Evolutionary conservation across 2,888 invertebrate species (phyloP).

Genomic region (Dermolepida albohirtum): DNA sequence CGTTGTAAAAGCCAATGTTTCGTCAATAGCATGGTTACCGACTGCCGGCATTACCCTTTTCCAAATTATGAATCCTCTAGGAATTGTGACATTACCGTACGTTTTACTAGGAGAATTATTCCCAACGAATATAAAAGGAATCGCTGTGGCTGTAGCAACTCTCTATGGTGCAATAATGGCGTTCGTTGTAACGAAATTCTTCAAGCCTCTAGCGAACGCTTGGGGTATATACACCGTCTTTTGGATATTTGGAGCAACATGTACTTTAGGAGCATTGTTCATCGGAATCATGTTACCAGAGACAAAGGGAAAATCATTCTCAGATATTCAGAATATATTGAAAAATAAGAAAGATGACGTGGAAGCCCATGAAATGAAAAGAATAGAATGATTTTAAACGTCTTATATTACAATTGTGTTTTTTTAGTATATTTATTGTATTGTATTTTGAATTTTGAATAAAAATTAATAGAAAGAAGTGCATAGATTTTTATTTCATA

Average conservation of each 20-base stretch:
- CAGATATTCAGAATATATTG: constrained; percentile 71
- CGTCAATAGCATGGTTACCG: constrained; percentile 67
- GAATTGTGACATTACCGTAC: constrained; percentile 72
- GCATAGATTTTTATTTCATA: too few relatives aligned
- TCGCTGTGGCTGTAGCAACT: constrained; percentile 71
- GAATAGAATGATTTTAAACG: too few relatives aligned
- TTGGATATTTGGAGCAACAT: constrained; percentile 69
- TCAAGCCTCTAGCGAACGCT: constrained; percentile 69
- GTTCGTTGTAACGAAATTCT: constrained; percentile 71
- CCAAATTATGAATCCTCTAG: constrained; percentile 71
- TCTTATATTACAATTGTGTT: too few relatives aligned
- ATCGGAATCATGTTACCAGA: constrained; percentile 72
- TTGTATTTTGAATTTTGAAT: too few relatives aligned
- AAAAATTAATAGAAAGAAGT: too few relatives aligned
- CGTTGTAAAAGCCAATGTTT: constrained; percentile 60
- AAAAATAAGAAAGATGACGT: constrained; percentile 54
- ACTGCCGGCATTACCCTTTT: constrained; percentile 70
- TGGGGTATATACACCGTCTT: constrained; percentile 72
- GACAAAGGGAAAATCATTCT: constrained; percentile 72
- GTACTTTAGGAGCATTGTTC: constrained; percentile 70
- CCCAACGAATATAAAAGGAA: constrained; percentile 73
- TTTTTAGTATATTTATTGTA: too few relatives aligned
- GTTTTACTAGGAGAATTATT: constrained; percentile 75
- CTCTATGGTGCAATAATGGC: constrained; percentile 70
- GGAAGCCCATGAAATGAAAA: too few relatives aligned